Base-by-base conservation (phyloP, 2,888 invertebrate genomes). In the Norana najaformis region DNA sequence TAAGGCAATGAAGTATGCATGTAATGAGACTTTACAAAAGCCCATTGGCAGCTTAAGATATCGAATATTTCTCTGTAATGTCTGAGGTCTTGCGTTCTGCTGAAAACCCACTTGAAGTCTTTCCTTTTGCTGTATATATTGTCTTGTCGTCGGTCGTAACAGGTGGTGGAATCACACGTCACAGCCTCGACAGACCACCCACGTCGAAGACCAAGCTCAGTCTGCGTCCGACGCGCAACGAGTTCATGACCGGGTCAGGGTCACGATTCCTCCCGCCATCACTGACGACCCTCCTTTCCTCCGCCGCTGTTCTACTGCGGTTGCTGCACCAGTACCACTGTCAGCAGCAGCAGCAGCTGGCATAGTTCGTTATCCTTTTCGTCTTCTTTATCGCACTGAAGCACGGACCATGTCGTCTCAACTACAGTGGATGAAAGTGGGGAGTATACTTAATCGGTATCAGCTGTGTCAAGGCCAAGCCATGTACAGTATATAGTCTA, bases 141-240 rank as follows among this genome's bases (percentile, higher is more conserved):
- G 2, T 47, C 18, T 47, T 47, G 13, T 47, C 30, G 47, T 69
- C n/a, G 69, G 83, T 39, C 30, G 37, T 30, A 83, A 35, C 82
- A 89, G 83, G 89, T 39, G 89, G 88, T 85, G 83, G 39, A 18
- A 36, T 89, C 18, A 83, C 14, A 36, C 47, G 69, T 23, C 89
- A 89, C 89, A 89, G 69, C 37, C 47, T 53, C 69, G 89, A 89
- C n/a, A 83, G 85, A 83, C 89, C 89, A 34, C 89, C 89, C 30
- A 89, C 83, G 6, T 89, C 89, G 23, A 30, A 38, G n/a, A 35
- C 36, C 23, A 89, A 89, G 83, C 35, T 89, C n/a, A 89, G 36
- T 23, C 85, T 89, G 23, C 36, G 89, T n/a, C 47, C 35, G n/a
- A 37, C 82, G 38, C 82, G 89, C 20, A 89, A 89, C 83, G 89